A percentile compares a stretch with the other conserved stretches of the same genome.
phyloP scores from a whole-genome alignment of 2,888 invertebrate genomes.

The Machimus rusticus region DNA sequence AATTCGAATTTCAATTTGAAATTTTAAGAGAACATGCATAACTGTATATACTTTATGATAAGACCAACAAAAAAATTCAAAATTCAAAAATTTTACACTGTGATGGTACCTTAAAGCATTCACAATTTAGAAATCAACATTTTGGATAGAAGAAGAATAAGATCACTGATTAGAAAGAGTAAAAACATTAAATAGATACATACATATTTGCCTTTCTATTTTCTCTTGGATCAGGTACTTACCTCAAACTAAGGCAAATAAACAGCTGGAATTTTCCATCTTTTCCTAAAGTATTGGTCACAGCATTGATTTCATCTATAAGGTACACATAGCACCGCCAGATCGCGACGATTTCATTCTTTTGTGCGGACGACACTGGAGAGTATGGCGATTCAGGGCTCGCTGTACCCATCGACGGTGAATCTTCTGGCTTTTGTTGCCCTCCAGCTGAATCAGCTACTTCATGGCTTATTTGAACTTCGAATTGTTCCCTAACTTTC shows the following conservation, averaged over 20 bases:
- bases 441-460: slow-evolving; percentile 50
- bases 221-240: slow-evolving; percentile 49
- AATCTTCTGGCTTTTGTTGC: slow-evolving; percentile 33
- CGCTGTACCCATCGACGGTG: slow-evolving; percentile 61
- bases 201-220: no score
- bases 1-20: no score
- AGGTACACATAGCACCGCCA: slow-evolving; percentile 90
- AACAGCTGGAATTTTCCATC: slow-evolving; percentile 98
- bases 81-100: no score
- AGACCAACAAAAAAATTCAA: no score
- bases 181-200: no score
- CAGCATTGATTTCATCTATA: slow-evolving; percentile 85
- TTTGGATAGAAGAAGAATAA: no score
- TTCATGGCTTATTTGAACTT: slow-evolving; percentile 66
- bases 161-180: no score
- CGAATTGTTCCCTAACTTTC: slow-evolving; percentile 77
- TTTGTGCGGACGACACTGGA: slow-evolving; percentile 56
- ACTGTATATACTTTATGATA: no score
- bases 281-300: slow-evolving; percentile 82
- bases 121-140: no score
- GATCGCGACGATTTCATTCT: slow-evolving; percentile 71
- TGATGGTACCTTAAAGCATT: no score
- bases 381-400: slow-evolving; percentile 57
- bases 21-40: no score
- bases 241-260: slow-evolving; percentile 93